These are phyloP conservation scores for Lagria hirta DNA, from an alignment of 2,888 invertebrate species.

Conservation along the genomic window DNA sequence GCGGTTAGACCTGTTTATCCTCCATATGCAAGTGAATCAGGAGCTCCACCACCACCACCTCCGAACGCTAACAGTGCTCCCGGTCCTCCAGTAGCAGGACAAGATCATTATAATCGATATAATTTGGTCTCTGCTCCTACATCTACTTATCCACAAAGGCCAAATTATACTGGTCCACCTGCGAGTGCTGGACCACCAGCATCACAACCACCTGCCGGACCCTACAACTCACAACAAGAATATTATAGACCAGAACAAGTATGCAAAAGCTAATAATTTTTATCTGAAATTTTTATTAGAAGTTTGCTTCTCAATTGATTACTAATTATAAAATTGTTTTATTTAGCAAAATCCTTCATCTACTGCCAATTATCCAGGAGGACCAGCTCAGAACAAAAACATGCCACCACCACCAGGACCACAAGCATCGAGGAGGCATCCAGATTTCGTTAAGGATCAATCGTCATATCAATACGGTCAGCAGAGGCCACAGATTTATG, in stretches of 20 bases:
- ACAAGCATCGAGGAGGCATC: slow-evolving; percentile 76
- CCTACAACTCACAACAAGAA: slow-evolving; percentile 59
- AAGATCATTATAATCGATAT: slow-evolving; percentile 53
- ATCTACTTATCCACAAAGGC: slow-evolving; percentile 48
- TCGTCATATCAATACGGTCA: slow-evolving; percentile 66
- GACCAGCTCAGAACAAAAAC: slow-evolving; percentile 57
- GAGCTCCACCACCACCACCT: slow-evolving; percentile 39
- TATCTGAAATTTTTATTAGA: too few species aligned
- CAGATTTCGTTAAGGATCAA: slow-evolving; percentile 78
- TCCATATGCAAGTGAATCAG: slow-evolving; percentile 67
- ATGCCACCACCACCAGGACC: slow-evolving; percentile 68
- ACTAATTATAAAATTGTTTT: slow-evolving; percentile 32
- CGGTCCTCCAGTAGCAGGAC: slow-evolving; percentile 42
- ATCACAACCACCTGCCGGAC: slow-evolving; percentile 55
- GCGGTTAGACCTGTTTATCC: slow-evolving; percentile 75
- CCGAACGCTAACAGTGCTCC: slow-evolving; percentile 46
- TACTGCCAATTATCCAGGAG: slow-evolving; percentile 50
- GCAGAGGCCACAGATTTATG: slow-evolving; percentile 67
- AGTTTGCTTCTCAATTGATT: too few species aligned
- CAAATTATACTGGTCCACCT: slow-evolving; percentile 48
- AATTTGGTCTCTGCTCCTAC: slow-evolving; percentile 43
- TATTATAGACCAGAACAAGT: slow-evolving; percentile 58
- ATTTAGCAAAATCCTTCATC: slow-evolving; percentile 50
- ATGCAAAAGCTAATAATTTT: slow-evolving; percentile 16
- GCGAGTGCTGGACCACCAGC: slow-evolving; percentile 50